These are phyloP conservation scores for Scarus forsteni DNA, from an alignment of 2,797 vertebrate genomes.

Conservation along the genomic window DNA sequence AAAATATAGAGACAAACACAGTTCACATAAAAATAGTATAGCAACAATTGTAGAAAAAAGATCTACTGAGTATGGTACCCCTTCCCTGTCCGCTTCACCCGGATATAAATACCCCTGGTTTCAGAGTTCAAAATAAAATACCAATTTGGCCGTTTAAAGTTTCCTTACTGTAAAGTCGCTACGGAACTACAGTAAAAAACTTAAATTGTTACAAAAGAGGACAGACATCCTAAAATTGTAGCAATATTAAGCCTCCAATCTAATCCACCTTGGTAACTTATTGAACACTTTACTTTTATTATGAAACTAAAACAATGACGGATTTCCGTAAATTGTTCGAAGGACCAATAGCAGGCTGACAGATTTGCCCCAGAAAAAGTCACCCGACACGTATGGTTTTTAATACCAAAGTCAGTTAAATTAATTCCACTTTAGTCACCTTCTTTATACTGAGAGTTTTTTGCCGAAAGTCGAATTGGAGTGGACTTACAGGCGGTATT, in stretches of 20 bases:
- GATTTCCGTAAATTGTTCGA: conserved; percentile 27
- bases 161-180: neutral
- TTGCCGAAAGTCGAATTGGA: too few species aligned
- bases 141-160: rapidly evolving
- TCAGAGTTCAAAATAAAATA: conserved; percentile 41
- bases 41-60: conserved; percentile 47
- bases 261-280: neutral
- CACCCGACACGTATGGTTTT: neutral
- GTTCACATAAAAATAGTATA: neutral
- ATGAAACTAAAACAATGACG: conserved; percentile 30
- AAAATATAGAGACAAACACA: neutral
- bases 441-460: too few species aligned
- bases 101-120: conserved; percentile 45
- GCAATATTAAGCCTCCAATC: rapidly evolving
- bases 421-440: too few species aligned
- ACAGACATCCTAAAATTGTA: rapidly evolving
- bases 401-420: too few species aligned
- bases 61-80: conserved; percentile 66
- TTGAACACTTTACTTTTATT: conserved; percentile 44
- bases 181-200: rapidly evolving
- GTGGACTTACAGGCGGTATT: too few species aligned
- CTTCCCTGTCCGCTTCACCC: conserved; percentile 66
- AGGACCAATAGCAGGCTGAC: conserved; percentile 73
- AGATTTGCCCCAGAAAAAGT: conserved; percentile 61
- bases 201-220: rapidly evolving